Base-by-base conservation (phyloP, 1,140 invertebrate genomes). In the Leucophenga varia region DNA sequence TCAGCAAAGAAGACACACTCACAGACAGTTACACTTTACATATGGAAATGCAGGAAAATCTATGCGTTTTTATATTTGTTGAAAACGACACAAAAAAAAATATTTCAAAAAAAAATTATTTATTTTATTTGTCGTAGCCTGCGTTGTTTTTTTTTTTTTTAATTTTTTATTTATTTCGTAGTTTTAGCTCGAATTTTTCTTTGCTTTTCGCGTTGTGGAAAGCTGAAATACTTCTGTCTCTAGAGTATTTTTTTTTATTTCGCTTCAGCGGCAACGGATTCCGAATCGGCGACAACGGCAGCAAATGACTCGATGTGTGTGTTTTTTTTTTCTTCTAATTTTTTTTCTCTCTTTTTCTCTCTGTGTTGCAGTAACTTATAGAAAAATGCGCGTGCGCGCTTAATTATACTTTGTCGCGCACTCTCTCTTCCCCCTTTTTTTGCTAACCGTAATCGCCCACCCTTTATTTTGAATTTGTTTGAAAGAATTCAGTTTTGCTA, bases 201-300 rank as follows among this genome's bases (percentile, higher is more conserved):
- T 34, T 34, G 13, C 54, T 52, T 32, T 52, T 39, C 45, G 49
- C 53, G 56, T 48, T 51, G 61, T 64, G 55, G 43, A 59, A 63
- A 64, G 58, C 64, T 67, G 63, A 68, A 67, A 59, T 59, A 67
- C 63, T 59, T 67, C 64, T 67, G 64, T n/a, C n/a, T n/a, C n/a
- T n/a, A n/a, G n/a, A 14, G 9, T 6, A 4, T 14, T 14, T 34
- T 34, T 47, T 14, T 34, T 9, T 17, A 17, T 31, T 22, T n/a
- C 44, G 14, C 31, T 28, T 60, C 47, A 35, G 47, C 35, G 38
- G 54, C 39, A 31, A 35, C 39, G 52, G 54, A 47, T 59, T 47
- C 38, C 21, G 40, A 22, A 43, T 21, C 39, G 22, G 34, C 41
- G 32, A 30, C 32, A 49, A 25, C 38, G 22, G 19, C 17, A 31